These are phyloP conservation scores for Clinocottus analis DNA, from an alignment of 2,113 vertebrate genomes.

Conservation along the genomic window DNA sequence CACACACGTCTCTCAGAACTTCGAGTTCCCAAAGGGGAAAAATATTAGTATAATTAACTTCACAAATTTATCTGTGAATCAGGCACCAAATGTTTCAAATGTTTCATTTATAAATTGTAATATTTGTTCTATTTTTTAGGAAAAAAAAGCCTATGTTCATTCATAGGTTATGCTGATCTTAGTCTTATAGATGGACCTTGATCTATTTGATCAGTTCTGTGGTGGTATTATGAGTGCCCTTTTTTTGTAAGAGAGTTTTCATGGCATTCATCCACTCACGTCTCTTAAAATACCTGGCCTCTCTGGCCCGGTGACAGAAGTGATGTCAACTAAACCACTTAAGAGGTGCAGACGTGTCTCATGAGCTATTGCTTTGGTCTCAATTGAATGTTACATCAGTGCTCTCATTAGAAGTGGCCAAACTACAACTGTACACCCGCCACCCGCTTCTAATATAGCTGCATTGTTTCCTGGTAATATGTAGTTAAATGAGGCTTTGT, in stretches of 20 bases:
- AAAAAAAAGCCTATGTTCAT: neutral
- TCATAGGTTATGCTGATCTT: neutral
- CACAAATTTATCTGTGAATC: neutral
- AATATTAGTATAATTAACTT: neutral
- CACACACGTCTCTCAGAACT: too few species aligned
- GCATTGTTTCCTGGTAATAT: conserved; percentile 40
- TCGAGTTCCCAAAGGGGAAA: too few species aligned
- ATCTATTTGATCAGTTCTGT: conserved; percentile 19
- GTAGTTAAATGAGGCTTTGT: conserved; percentile 32
- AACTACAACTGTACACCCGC: conserved; percentile 26
- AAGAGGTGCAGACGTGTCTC: conserved; percentile 55
- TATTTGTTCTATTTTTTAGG: neutral
- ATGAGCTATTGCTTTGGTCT: conserved; percentile 62
- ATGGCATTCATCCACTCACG: conserved; percentile 44
- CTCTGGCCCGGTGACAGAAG: conserved; percentile 35
- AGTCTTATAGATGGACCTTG: neutral
- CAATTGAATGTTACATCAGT: conserved; percentile 50
- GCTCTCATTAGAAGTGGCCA: conserved; percentile 49
- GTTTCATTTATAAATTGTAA: neutral
- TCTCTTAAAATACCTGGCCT: conserved; percentile 65
- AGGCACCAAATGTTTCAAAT: neutral
- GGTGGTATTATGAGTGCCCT: neutral
- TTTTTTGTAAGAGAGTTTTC: conserved; percentile 55
- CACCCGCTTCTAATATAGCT: conserved; percentile 15
- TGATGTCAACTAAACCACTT: conserved; percentile 73